These are phyloP conservation scores for Pagrus major DNA, from an alignment of 2,113 vertebrate species.

Conservation along the genomic window DNA sequence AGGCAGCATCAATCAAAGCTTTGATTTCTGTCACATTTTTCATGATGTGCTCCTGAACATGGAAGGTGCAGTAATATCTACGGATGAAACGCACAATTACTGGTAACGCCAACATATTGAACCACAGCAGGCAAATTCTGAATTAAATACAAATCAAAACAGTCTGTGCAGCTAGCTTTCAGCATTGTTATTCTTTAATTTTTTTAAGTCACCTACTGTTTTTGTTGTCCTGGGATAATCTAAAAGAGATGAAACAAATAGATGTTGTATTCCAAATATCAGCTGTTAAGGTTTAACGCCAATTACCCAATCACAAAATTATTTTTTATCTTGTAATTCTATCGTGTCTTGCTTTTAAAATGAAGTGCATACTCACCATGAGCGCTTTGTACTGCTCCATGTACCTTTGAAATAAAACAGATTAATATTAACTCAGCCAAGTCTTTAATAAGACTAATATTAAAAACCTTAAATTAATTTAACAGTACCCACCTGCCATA, in stretches of 20 bases:
- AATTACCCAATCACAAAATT: neutral
- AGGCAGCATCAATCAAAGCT: conserved; percentile 35
- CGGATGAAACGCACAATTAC: conserved; percentile 16
- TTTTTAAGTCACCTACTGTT: conserved; percentile 57
- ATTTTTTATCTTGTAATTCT: neutral
- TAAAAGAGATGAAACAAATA: conserved; percentile 37
- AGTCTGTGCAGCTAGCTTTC: neutral
- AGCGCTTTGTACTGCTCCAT: neutral
- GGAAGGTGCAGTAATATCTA: conserved; percentile 78
- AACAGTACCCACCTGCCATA: conserved; percentile 36
- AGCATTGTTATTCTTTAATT: neutral
- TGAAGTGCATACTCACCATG: conserved; percentile 47
- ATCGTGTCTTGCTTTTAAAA: neutral
- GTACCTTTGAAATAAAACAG: conserved; percentile 36
- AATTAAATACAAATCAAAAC: neutral
- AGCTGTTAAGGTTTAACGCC: fast-evolving
- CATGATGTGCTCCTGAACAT: conserved; percentile 57
- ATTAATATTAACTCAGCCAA: neutral
- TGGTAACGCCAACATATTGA: neutral
- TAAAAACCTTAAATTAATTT: neutral
- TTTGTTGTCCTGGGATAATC: conserved; percentile 14
- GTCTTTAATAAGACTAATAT: neutral
- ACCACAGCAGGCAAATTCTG: neutral
- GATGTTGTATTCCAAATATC: neutral
- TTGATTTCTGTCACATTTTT: conserved; percentile 20